Base-by-base conservation (phyloP, 2,797 vertebrate genomes). In the Yasuhikotakia modesta region DNA sequence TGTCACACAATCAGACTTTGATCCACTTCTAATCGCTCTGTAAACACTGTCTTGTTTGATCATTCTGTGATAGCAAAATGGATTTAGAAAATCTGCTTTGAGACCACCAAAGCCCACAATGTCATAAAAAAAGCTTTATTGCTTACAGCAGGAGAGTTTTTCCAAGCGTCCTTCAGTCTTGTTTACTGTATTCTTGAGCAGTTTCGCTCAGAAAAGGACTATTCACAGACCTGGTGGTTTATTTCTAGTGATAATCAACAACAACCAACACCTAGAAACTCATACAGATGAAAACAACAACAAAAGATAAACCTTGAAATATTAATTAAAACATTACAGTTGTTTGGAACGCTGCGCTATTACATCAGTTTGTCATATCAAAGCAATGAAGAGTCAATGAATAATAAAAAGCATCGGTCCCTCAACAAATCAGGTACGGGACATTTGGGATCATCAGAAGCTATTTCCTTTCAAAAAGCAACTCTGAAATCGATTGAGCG, bases 41-140 rank as follows among this genome's bases (percentile, higher is more conserved):
- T 87, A 91, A 91, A 90, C 88, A 87, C 85, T 80, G 87, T 87
- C 78, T 83, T 87, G 87, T 87, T 89, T 89, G 83, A 90, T 87
- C 84, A 84, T 79, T 86, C 86, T 88, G 84, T 85, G 86, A 85
- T 73, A 66, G 80, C 58, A 83, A 86, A 87, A 89, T 87, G 82
- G 87, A 87, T 90, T 91, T 86, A 5, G 78, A 68, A 88, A 89
- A 89, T 88, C 84, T 85, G 84, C 76, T 11, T 63, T 58, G 68
- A 83, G 84, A 87, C 87, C 85, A 84, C 22, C n/a, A 27, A 77
- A 86, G 81, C 64, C 57, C 21, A 16, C 43, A n/a, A 14, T 78
- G 53, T 64, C 24, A 52, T 57, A 22, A 57, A 76, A 10, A 71
- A 67, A 68, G 48, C 8, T 5, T 30, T 55, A 78, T 24, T 50